These are phyloP conservation scores for Acrossocheilus fasciatus DNA, from an alignment of 2,797 vertebrate genomes.

Conservation along the genomic window DNA sequence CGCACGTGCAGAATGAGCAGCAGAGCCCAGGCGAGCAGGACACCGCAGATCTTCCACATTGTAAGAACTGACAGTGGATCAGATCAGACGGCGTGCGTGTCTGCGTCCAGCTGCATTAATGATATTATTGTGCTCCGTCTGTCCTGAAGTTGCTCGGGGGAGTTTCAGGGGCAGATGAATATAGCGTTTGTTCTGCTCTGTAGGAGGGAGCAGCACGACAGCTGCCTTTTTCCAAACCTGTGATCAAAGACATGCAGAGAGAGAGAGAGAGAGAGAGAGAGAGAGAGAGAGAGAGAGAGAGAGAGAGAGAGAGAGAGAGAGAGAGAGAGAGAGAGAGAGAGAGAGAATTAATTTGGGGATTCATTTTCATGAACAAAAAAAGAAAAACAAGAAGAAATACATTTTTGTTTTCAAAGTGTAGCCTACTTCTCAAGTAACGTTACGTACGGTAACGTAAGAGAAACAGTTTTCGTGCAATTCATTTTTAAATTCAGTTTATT, in stretches of 20 bases:
- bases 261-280: slow-evolving; percentile 7
- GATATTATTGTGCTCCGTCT: slow-evolving; percentile 64
- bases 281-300: neutral
- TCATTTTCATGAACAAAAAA: too few species aligned
- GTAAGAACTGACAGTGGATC: slow-evolving; percentile 65
- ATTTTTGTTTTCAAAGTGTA: too few species aligned
- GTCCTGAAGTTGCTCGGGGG: slow-evolving; percentile 73
- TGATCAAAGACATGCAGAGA: slow-evolving; percentile 32
- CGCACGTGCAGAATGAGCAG: slow-evolving; percentile 72
- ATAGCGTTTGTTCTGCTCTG: slow-evolving; percentile 83
- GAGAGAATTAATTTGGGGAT: too few species aligned
- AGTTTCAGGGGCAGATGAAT: slow-evolving; percentile 83
- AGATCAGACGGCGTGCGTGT: slow-evolving; percentile 55
- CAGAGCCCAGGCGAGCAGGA: slow-evolving; percentile 75
- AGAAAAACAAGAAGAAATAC: too few species aligned
- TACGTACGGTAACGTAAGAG: too few species aligned
- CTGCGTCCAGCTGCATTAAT: slow-evolving; percentile 63
- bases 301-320: slow-evolving; percentile 3
- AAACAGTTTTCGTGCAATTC: too few species aligned
- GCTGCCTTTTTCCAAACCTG: slow-evolving; percentile 48
- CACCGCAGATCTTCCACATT: slow-evolving; percentile 77
- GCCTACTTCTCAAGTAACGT: too few species aligned
- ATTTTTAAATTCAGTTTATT: too few species aligned
- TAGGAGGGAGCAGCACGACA: slow-evolving; percentile 75
- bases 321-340: slow-evolving; percentile 17